phyloP scores from a whole-genome alignment of 2,888 invertebrate genomes.

The Cyrtodaria siliqua region DNA sequence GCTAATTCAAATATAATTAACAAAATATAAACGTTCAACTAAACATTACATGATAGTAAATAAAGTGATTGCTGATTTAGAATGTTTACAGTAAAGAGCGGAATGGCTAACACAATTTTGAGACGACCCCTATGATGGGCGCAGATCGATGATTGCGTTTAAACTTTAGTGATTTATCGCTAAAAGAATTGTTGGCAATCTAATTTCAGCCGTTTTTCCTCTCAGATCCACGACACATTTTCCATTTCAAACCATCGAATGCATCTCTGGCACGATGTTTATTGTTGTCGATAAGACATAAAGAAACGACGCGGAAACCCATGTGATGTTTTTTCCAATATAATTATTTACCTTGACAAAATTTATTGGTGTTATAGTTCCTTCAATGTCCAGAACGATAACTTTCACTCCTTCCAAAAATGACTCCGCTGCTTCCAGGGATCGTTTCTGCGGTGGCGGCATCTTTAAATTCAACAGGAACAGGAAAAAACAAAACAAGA shows the following conservation, averaged over 20 bases:
- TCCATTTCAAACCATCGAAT: too few relatives aligned
- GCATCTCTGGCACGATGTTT: too few relatives aligned
- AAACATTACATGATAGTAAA: too few relatives aligned
- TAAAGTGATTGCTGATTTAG: too few relatives aligned
- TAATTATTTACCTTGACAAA: slow-evolving; percentile 90
- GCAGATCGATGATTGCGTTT: background rate
- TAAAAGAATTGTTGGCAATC: too few relatives aligned
- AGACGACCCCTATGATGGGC: slow-evolving; percentile 20
- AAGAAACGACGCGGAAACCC: slow-evolving; percentile 45
- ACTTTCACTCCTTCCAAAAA: slow-evolving; percentile 82
- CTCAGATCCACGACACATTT: too few relatives aligned
- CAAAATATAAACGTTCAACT: too few relatives aligned
- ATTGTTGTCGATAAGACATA: slow-evolving; percentile 4
- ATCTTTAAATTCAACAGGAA: slow-evolving; percentile 39
- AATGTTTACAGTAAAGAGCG: too few relatives aligned
- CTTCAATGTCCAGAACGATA: slow-evolving; percentile 93
- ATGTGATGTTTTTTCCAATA: slow-evolving; percentile 42
- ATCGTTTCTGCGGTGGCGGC: slow-evolving; percentile 76
- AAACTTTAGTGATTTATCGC: too few relatives aligned
- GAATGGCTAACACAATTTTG: slow-evolving; percentile 13
- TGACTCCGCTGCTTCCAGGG: slow-evolving; percentile 79
- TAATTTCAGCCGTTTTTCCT: too few relatives aligned
- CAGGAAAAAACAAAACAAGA: slow-evolving; percentile 27
- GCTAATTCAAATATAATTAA: too few relatives aligned
- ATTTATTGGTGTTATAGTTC: slow-evolving; percentile 94